A percentile compares a stretch with the other conserved stretches of the same genome.
These are phyloP conservation scores for Otis tarda DNA, from an alignment of 2,113 vertebrate genomes.

Conservation along the genomic window DNA sequence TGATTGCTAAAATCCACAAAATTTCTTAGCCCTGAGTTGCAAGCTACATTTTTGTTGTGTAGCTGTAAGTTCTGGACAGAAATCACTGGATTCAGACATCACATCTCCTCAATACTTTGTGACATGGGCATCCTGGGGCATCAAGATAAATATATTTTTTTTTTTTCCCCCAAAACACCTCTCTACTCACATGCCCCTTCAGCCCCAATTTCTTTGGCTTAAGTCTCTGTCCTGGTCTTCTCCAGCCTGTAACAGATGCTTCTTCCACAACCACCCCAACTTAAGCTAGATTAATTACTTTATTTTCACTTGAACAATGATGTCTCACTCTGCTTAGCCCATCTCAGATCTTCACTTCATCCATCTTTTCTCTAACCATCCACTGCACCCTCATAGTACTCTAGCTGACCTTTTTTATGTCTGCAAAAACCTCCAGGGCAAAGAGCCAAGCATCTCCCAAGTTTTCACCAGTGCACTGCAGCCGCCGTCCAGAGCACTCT, in stretches of 20 bases:
- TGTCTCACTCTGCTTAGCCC: not conserved
- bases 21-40: not conserved
- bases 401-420: not conserved
- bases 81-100: not conserved
- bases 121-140: not conserved
- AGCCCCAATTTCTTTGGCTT: not conserved
- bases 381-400: fast-evolving
- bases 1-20: not conserved
- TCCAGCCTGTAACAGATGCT: not conserved
- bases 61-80: not conserved
- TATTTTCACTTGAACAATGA: not conserved
- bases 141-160: not conserved
- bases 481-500: fast-evolving
- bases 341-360: not conserved
- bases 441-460: not conserved
- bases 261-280: not conserved
- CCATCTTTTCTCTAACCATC: not conserved
- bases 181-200: not conserved
- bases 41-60: not conserved
- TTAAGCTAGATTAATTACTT: not conserved
- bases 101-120: not conserved
- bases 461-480: fast-evolving
- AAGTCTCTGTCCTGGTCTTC: not conserved
- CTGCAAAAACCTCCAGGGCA: not conserved
- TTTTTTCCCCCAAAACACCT: not conserved